Base-by-base conservation (phyloP, 2,888 invertebrate species). In the Trichogramma dendrolimi region DNA sequence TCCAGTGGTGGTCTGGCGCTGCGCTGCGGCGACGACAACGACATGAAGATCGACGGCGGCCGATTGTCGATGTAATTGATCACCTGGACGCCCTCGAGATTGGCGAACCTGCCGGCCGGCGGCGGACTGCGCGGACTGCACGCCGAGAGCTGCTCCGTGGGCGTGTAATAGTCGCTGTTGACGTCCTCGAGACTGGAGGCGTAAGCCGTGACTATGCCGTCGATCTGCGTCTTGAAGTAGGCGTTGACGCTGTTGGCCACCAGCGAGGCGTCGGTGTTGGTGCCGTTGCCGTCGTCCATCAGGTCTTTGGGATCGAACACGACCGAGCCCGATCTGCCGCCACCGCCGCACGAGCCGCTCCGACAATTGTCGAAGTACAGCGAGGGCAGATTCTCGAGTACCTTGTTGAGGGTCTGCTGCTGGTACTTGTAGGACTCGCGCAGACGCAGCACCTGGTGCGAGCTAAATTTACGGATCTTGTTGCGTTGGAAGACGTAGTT, bases 401-500 rank as follows among this genome's bases (percentile, higher is more conserved):
- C 91, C 79, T 96, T 96, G 81, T 94, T 93, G 57, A 96, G 82
- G 8, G 95, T 93, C 80, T 94, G 94, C 79, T 96, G 96, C 80
- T 96, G 96, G 76, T 94, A 92, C 80, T 96, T 96, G 84, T 94
- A 96, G 7, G 94, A 93, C 79, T 96, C 95, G 42, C 95, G 87
- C 51, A 96, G 81, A 57, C 92, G 86, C 52, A 95, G 82, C 62
- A 96, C 87, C 80, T 96, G 95, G 76, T 94, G 93, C 27, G 93
- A 89, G 81, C 95, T 94, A 81, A 96, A 96, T 80, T 96, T 96
- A 55, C 95, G 85, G 68, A 96, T 94, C 80, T 94, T 91, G 80
- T 94, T 92, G 61, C 96, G 86, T 80, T 96, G 96, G 84, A 92
- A 92, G 76, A 95, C 91, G 81, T 96, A 96, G 80, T 94, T 95